Evolutionary conservation across 1,140 invertebrate genomes (phyloP), one percentile per base, ranked within the genome.

Genomic region (Gonatopus flavifemur): DNA sequence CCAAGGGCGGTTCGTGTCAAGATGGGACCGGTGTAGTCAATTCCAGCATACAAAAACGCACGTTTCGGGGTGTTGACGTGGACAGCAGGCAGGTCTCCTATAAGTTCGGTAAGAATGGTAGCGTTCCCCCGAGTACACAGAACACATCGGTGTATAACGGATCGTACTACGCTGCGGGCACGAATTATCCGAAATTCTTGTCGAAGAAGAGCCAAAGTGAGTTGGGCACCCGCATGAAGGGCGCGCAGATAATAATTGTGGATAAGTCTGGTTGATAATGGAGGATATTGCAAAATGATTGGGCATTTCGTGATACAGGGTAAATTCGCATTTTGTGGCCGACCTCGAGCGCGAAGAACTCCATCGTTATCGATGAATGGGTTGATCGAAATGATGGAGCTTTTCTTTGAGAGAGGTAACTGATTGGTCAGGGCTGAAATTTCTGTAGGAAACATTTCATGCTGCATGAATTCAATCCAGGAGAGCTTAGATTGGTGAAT

Each of bases 1-100:
- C n/a, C 47, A 1, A 16, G 2, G 1, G 21, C 6, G 1, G 12
- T 20, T 1, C 39, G 21, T 2, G 64, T 13, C 0, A 40, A 31
- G 22, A 65, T 18, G 2, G 64, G 66, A 3, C 66, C 66, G 6
- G 62, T 56, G 31, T 59, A 67, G 41, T 66, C 57, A 0, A 67
- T 32, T 3, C 56, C 56, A 31, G 32, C 37, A 16, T 45, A 28
- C 0, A 8, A 5, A 13, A 64, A 62, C 1, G 52, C 33, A 6
- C 52, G n/a, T 0, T 15, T 12, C 3, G 42, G 13, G 3, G 8
- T 18, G 2, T 30, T 49, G 0, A 57, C 28, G 1, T 36, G 39
- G 12, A 22, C 8, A 8, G 21, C 3, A 3, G 64, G 71, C 12
- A 76, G 52, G 40, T 72, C 22, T 7, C 52, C 67, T 70, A 77